Percentiles rank a stretch among this genome's conserved stretches.
phyloP scores from a whole-genome alignment of 2,797 vertebrate genomes.

The Zenarchopterus dispar region DNA sequence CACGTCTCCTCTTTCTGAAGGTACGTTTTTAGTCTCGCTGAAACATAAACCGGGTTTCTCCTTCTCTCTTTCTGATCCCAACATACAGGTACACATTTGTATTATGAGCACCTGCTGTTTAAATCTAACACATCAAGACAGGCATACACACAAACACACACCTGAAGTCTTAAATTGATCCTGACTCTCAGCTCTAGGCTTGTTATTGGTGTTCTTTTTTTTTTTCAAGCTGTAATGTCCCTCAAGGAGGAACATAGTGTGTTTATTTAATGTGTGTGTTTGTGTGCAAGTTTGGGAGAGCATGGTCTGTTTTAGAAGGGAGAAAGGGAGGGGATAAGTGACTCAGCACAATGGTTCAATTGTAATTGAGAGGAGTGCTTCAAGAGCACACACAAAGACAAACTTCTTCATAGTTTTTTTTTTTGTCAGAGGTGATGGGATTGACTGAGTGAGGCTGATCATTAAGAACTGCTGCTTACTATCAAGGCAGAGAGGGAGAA shows the following conservation, averaged over 20 bases:
- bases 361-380: slow-evolving; percentile 67
- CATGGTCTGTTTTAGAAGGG: slow-evolving; percentile 35
- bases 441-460: slow-evolving; percentile 56
- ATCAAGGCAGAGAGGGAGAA: slow-evolving; percentile 29
- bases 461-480: slow-evolving; percentile 44
- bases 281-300: slow-evolving; percentile 18
- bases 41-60: slow-evolving; percentile 24
- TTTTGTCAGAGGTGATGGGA: slow-evolving; percentile 56
- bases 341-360: slow-evolving; percentile 73
- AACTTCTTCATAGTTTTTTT: slow-evolving; percentile 28
- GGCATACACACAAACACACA: slow-evolving; percentile 20
- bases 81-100: neutral
- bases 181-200: slow-evolving; percentile 24
- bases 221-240: slow-evolving; percentile 14
- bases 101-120: neutral
- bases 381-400: slow-evolving; percentile 27
- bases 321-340: slow-evolving; percentile 48
- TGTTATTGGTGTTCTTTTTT: slow-evolving; percentile 51
- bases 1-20: slow-evolving; percentile 13
- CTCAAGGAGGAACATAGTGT: slow-evolving; percentile 45
- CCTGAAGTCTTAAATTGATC: slow-evolving; percentile 42
- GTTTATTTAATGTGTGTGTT: slow-evolving; percentile 20
- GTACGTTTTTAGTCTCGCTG: slow-evolving; percentile 29
- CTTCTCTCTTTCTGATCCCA: neutral
- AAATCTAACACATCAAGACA: slow-evolving; percentile 8